Conservation (phyloP, 1,140 invertebrate species). For the Drosophila dunni region DNA sequence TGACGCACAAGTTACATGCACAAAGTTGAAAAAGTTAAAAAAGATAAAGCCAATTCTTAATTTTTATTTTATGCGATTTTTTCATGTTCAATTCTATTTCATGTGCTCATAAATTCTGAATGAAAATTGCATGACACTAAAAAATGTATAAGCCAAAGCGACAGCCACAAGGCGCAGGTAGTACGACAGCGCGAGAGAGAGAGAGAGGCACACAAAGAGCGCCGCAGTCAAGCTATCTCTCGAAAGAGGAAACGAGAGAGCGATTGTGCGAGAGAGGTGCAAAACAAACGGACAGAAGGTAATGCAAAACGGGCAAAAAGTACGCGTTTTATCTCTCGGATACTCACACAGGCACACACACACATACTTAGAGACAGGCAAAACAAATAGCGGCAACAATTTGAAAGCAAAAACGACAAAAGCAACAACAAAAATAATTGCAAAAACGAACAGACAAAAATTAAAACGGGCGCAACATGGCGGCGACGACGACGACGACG, state of each 20-base stretch:
- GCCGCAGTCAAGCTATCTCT: not conserved
- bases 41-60: slow-evolving; percentile 53
- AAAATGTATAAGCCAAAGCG: slow-evolving; percentile 50
- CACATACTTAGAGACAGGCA: slow-evolving; percentile 12
- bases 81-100: slow-evolving; percentile 75
- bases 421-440: slow-evolving; percentile 65
- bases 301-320: slow-evolving; percentile 46
- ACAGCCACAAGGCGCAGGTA: slow-evolving; percentile 21
- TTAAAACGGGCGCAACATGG: slow-evolving; percentile 66
- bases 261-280: not conserved
- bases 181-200: slow-evolving; percentile 14
- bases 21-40: slow-evolving; percentile 22
- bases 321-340: slow-evolving; percentile 68
- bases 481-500: slow-evolving; percentile 45
- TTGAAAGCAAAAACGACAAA: slow-evolving; percentile 58
- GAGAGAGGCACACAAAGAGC: slow-evolving; percentile 8
- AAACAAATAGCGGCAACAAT: slow-evolving; percentile 66
- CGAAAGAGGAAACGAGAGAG: slow-evolving; percentile 8
- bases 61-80: slow-evolving; percentile 65
- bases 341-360: slow-evolving; percentile 42
- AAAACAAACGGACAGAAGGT: slow-evolving; percentile 14
- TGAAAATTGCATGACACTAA: slow-evolving; percentile 76
- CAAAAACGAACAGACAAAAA: slow-evolving; percentile 68
- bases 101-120: slow-evolving; percentile 75
- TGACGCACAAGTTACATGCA: slow-evolving; percentile 32